A percentile compares a stretch with the other conserved stretches of the same genome.
Evolutionary conservation across 2,797 vertebrate species (phyloP).

Genomic region (Mycteria americana): DNA sequence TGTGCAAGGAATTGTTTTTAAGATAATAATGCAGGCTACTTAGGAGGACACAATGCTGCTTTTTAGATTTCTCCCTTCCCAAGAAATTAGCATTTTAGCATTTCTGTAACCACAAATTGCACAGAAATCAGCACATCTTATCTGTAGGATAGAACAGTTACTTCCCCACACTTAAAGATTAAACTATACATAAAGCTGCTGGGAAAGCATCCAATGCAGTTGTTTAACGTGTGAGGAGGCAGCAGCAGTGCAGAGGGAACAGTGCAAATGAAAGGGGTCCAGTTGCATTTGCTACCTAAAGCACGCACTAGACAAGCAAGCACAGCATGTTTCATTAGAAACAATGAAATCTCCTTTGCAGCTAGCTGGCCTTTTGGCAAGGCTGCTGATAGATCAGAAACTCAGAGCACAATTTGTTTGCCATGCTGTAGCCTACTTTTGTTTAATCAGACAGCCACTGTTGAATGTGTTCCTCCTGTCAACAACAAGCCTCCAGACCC

Average conservation of each 20-base stretch:
- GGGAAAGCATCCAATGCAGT: neutral
- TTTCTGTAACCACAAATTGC: neutral
- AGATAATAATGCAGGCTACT: neutral
- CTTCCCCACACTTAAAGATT: neutral
- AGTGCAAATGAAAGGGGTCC: conserved; percentile 5
- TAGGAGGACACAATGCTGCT: neutral
- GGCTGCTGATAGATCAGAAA: conserved; percentile 53
- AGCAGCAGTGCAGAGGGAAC: neutral
- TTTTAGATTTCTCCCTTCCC: neutral
- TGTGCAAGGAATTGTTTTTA: neutral
- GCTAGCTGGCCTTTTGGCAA: conserved; percentile 49
- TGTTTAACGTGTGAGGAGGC: neutral
- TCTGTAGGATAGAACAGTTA: neutral
- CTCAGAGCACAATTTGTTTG: conserved; percentile 51
- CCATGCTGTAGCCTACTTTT: conserved; percentile 50
- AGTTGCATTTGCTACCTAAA: conserved; percentile 37
- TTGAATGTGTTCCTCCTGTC: conserved; percentile 46
- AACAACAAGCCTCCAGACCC: conserved; percentile 29
- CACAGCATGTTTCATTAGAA: conserved; percentile 60
- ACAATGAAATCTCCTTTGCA: conserved; percentile 64
- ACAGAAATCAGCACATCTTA: neutral
- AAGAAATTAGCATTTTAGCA: neutral
- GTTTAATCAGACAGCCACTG: conserved; percentile 42
- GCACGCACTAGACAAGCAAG: conserved; percentile 21
- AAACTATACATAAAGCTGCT: neutral